Evolutionary conservation across 2,797 vertebrate species (phyloP).

Genomic region (Lycodopsis pacificus): DNA sequence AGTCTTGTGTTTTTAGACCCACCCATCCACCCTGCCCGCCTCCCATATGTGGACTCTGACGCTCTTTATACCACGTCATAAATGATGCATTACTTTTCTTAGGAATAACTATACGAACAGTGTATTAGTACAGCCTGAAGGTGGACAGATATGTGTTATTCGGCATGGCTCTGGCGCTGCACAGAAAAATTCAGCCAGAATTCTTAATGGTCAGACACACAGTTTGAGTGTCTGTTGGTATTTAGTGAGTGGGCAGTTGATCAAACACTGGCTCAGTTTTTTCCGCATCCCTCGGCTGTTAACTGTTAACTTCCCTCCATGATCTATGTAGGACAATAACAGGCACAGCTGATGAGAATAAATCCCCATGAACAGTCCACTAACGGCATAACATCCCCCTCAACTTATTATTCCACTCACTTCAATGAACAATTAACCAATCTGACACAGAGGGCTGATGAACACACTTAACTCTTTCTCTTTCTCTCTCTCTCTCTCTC

Average conservation of each 20-base stretch:
- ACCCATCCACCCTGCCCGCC: background rate
- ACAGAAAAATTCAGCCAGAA: constrained; percentile 6
- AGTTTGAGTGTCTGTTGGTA: constrained; percentile 44
- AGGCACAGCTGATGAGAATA: constrained; percentile 54
- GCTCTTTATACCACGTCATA: background rate
- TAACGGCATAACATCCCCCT: constrained; percentile 56
- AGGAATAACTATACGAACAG: background rate
- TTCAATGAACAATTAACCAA: constrained; percentile 76
- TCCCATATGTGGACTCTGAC: background rate
- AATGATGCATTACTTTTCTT: background rate
- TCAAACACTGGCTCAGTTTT: constrained; percentile 41
- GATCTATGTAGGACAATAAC: constrained; percentile 50
- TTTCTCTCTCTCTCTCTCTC: constrained; percentile 9
- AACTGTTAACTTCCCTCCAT: constrained; percentile 38
- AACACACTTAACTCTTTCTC: constrained; percentile 59
- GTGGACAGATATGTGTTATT: constrained; percentile 24
- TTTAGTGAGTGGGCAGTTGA: constrained; percentile 50
- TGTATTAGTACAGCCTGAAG: background rate
- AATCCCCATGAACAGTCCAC: constrained; percentile 57
- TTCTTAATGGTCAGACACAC: constrained; percentile 35
- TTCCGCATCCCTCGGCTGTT: constrained; percentile 51
- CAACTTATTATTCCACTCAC: constrained; percentile 70
- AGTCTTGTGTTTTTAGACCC: background rate
- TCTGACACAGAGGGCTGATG: constrained; percentile 75
- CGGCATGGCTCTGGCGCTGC: constrained; percentile 6